Base-by-base conservation (phyloP, 30 jellyfish, hydroid and myxozoan species). In the Aurelia sp. region DNA sequence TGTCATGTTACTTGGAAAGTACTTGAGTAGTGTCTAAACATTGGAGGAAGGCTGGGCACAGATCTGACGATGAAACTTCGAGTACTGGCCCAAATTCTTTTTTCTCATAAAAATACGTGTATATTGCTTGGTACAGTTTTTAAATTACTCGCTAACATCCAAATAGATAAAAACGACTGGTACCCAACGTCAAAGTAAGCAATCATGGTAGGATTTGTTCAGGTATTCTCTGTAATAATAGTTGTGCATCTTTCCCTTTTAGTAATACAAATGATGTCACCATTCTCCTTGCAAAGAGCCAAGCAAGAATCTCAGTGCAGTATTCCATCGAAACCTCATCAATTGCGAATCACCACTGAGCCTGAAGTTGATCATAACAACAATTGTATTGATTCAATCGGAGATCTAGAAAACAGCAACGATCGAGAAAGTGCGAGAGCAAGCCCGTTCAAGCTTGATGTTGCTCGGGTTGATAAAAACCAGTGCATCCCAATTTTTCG, bases 401-500 rank as follows among this genome's bases (percentile, higher is more conserved):
- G 76, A 66, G 16, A 30, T 59, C 23, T 7, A 3, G 76, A 66
- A 6, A n/a, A 33, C 76, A 66, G 76, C 15, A 16, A 66, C 11
- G 52, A 21, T 10, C 21, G 76, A 66, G 20, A 66, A 7, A 10
- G 5, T 21, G 18, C 13, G 41, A 52, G 13, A n/a, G 58, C 53
- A 17, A 78, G 31, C 13, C 91, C 91, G 17, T 71, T 73, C 47
- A 77, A 67, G 15, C 73, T 85, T 33, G 71, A 85, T 60, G 88
- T 85, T 9, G 89, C 73, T 11, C 65, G 68, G 55, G 84, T 85
- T 17, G 88, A 85, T 1, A 85, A 85, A 48, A 69, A 85, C 48
- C 87, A 53, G 31, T 71, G 84, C 31, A 68, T 74, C 13, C 86
- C 92, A 11, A 74, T 81, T 71, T 66, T 81, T 13, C 81, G 83